Conservation (phyloP, 2,797 vertebrate species). For the Clarias laeviceps region DNA sequence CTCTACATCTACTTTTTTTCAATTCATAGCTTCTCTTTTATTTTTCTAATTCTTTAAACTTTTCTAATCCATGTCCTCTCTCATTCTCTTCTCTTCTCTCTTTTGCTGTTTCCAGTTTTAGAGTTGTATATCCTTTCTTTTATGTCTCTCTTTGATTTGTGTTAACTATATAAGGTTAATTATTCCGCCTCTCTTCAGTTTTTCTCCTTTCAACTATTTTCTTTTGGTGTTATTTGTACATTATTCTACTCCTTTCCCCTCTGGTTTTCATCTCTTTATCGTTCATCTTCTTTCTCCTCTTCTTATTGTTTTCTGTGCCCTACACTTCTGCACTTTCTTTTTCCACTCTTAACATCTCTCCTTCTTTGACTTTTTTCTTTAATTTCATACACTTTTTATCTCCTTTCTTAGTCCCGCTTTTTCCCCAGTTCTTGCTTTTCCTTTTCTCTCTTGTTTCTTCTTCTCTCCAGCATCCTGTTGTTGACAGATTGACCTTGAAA, state of each 20-base stretch:
- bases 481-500: constrained; percentile 30
- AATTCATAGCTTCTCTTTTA: neutral
- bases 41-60: too few species aligned
- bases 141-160: neutral
- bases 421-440: neutral
- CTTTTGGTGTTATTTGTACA: too few species aligned
- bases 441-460: neutral
- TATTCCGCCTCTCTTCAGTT: neutral
- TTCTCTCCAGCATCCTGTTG: constrained; percentile 20
- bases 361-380: neutral
- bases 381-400: too few species aligned
- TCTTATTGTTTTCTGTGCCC: too few species aligned
- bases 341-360: neutral
- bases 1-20: neutral
- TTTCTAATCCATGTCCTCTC: neutral
- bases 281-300: neutral
- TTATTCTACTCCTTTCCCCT: too few species aligned
- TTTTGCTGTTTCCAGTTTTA: neutral
- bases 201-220: neutral
- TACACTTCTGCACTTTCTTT: too few species aligned
- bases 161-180: neutral
- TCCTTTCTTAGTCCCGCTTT: neutral
- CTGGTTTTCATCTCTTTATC: too few species aligned
- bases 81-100: neutral
- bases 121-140: neutral